These are phyloP conservation scores for Drosophila bocqueti DNA, from an alignment of 1,140 invertebrate genomes.

Conservation along the genomic window DNA sequence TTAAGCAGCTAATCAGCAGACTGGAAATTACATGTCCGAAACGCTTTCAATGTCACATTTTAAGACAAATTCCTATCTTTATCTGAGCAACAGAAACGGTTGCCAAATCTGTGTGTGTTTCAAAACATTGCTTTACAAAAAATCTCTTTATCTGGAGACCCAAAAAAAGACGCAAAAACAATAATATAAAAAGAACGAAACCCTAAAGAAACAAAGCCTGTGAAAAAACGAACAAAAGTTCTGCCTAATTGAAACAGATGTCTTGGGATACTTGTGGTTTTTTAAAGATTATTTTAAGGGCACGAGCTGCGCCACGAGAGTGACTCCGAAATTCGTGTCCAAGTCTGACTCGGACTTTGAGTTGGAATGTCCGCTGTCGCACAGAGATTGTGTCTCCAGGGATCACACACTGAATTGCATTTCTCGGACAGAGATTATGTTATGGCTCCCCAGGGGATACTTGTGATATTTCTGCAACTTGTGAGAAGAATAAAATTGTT, in stretches of 20 bases:
- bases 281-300: conserved; percentile 24
- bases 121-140: conserved; percentile 33
- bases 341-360: conserved; percentile 5
- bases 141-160: conserved; percentile 17
- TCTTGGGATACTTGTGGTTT: conserved; percentile 21
- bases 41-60: conserved; percentile 7
- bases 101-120: conserved; percentile 11
- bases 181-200: neutral
- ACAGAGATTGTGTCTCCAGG: conserved; percentile 17
- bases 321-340: conserved; percentile 7
- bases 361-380: neutral
- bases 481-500: neutral
- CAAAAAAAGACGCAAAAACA: conserved; percentile 4
- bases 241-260: conserved; percentile 45
- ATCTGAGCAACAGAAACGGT: conserved; percentile 2
- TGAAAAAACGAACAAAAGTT: conserved; percentile 16
- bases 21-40: neutral
- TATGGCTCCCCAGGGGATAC: conserved; percentile 12
- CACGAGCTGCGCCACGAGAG: neutral
- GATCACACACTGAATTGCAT: neutral
- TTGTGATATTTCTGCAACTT: conserved; percentile 11
- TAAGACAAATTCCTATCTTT: conserved; percentile 7
- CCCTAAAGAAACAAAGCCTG: neutral
- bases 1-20: neutral
- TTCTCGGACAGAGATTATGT: neutral